Base-by-base conservation (phyloP, 2,888 invertebrate genomes). In the Limnephilus lunatus region DNA sequence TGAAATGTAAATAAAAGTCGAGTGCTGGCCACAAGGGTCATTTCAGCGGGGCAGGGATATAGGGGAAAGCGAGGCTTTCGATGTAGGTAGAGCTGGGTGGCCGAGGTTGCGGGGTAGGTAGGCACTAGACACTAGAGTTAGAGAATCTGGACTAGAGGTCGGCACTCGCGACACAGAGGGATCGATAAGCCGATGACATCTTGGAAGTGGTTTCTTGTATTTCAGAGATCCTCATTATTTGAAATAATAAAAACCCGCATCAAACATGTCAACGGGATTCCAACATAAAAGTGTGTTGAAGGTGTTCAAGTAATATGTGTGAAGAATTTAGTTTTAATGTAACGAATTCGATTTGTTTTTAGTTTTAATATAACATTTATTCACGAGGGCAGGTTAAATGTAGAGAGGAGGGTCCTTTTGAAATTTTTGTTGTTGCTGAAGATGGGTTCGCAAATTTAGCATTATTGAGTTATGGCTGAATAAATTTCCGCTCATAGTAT, bases 1-100 rank as follows among this genome's bases (percentile, higher is more conserved):
- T 81, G 88, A 81, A 89, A 80, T 32, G 88, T 80, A 89, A 89
- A 89, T 89, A 81, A 89, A 32, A 35, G 86, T 80, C 35, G 35
- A 89, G 88, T 35, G 88, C 80, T 31, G 35, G 25, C 39, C 81
- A 89, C 25, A 81, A 81, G 88, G 87, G 88, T 88, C 88, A 80
- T 80, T 87, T 30, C 88, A 44, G 88, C 30, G n/a, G 35, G 11
- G 25, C 3, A 25, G 14, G 85, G 9, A 87, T n/a, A 31, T 87
- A 31, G 15, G 30, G 32, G 80, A n/a, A n/a, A 7, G 68, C 25
- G 25, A 68, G 68, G 68, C n/a, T 25, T 1, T n/a, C 44, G 44
- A 0, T 44, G 44, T 25, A 9, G 68, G 68, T n/a, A 68, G n/a
- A 68, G n/a, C 68, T 25, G 68, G 25, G 9, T 68, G 68, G 68